Base-by-base conservation (phyloP, 2,888 invertebrate genomes). In the Leucoptera coffeella region DNA sequence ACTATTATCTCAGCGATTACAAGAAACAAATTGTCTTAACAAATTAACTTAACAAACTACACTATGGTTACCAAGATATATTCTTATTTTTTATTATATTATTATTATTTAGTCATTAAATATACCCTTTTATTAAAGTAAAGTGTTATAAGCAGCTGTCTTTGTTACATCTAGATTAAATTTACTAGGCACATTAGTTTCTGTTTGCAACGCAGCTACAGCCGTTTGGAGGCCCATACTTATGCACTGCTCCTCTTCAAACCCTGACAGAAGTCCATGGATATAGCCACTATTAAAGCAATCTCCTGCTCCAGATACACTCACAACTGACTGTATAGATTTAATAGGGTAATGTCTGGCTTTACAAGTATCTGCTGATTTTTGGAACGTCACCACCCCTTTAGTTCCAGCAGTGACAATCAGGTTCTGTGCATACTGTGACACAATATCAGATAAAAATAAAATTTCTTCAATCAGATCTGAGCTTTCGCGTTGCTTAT, bases 231-330 rank as follows among this genome's bases (percentile, higher is more conserved):
- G 75, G 1, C 80, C 86, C 11, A 77, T 48, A 3, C 69, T 55
- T 8, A 83, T 61, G 44, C 81, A 79, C 29, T 65, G 50, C 24
- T 74, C 56, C 47, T 85, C 77, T 4, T 52, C 37, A 20, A 60
- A 50, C 1, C 74, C 73, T 15, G 48, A 49, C 13, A 86, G 47
- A 42, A 81, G 57, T 1, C 78, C 81, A 12, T 75, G 54, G 29
- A 85, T 78, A 39, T 83, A 78, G 2, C 85, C 86, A 43, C 80
- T 77, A 3, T 77, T 73, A 40, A 82, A 79, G 47, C 85, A 85
- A 43, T 89, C 89, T 2, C 88, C 88, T 12, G 87, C 86, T 4
- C 88, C 89, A n/a, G 85, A 86, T 0, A 86, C 86, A 59, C 80
- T 87, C 26, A 77, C 69, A 9, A 86, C 50, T 26, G 61, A 40